A percentile compares a stretch with the other conserved stretches of the same genome.
phyloP scores from a whole-genome alignment of 2,113 vertebrate genomes.

The Pangasianodon hypophthalmus region DNA sequence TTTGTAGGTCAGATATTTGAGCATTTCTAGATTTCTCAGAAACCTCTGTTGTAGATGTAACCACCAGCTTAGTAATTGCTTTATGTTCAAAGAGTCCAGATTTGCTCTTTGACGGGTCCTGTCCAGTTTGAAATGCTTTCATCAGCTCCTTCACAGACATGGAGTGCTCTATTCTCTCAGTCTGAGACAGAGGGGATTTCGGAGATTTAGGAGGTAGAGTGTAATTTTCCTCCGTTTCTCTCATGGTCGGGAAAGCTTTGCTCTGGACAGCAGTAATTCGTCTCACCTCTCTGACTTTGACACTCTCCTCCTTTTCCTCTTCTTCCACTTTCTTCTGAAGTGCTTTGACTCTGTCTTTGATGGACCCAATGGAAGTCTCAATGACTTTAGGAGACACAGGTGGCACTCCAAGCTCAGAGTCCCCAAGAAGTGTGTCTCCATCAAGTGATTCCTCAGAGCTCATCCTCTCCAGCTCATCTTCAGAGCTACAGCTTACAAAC shows the following conservation, averaged over 20 bases:
- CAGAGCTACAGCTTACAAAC: constrained; percentile 73
- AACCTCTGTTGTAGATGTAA: constrained; percentile 51
- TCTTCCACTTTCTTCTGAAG: constrained; percentile 89
- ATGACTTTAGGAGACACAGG: constrained; percentile 79
- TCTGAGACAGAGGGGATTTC: constrained; percentile 76
- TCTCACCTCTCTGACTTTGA: constrained; percentile 62
- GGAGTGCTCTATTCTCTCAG: constrained; percentile 90
- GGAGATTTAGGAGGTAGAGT: constrained; percentile 79
- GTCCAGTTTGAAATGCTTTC: constrained; percentile 95
- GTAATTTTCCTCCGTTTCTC: constrained; percentile 61
- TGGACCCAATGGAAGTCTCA: constrained; percentile 93
- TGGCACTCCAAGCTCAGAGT: constrained; percentile 41
- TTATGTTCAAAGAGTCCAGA: constrained; percentile 93
- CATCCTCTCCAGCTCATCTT: constrained; percentile 73
- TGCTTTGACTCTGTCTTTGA: constrained; percentile 92
- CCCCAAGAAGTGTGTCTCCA: constrained; percentile 76
- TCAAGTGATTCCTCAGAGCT: constrained; percentile 82
- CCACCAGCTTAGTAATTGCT: constrained; percentile 47
- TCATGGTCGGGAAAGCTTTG: constrained; percentile 54
- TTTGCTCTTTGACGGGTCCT: constrained; percentile 91
- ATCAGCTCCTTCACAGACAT: constrained; percentile 95
- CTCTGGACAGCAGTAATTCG: constrained; percentile 56
- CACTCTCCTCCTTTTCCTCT: constrained; percentile 81
- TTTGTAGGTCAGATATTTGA: constrained; percentile 37
- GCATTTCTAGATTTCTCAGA: constrained; percentile 18